phyloP scores from a whole-genome alignment of 2,888 invertebrate genomes.

The Lithodes maja region DNA sequence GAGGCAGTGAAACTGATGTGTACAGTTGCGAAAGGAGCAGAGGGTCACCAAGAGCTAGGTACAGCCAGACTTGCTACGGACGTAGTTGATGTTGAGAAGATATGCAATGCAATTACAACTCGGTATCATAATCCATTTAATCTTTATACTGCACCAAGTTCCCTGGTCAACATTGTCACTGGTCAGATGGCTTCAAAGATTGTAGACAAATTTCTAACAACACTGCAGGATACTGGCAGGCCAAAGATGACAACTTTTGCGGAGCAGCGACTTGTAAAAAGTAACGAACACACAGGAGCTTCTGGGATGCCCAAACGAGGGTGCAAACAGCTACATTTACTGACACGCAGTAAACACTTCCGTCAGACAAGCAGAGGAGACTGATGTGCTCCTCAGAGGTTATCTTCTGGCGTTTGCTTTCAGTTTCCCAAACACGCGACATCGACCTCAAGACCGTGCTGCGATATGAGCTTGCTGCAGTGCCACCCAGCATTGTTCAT shows the following conservation, averaged over 20 bases:
- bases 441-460: constrained; percentile 34
- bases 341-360: constrained; percentile 15
- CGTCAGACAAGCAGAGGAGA: constrained; percentile 34
- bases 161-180: constrained; percentile 19
- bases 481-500: constrained; percentile 32
- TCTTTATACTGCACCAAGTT: constrained; percentile 19
- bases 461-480: constrained; percentile 13
- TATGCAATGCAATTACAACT: constrained; percentile 5
- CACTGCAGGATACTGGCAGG: constrained; percentile 3
- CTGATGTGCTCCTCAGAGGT: constrained; percentile 37
- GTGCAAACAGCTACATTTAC: constrained; percentile 1
- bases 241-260: constrained; percentile 11
- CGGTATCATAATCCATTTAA: constrained; percentile 27
- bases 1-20: not conserved
- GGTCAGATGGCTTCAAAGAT: constrained; percentile 5
- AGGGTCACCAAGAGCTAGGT: constrained; percentile 17
- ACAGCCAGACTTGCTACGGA: constrained; percentile 23
- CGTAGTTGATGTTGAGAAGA: constrained; percentile 23
- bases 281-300: constrained; percentile 15
- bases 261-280: constrained; percentile 20
- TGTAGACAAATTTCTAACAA: constrained; percentile 11
- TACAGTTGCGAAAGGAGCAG: constrained; percentile 19
- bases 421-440: constrained; percentile 28
- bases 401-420: not conserved
- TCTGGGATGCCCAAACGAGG: constrained; percentile 27